Evolutionary conservation across 2,797 vertebrate species (phyloP), one percentile per base, ranked within the genome.

Genomic region (Gobionotothen gibberifrons): DNA sequence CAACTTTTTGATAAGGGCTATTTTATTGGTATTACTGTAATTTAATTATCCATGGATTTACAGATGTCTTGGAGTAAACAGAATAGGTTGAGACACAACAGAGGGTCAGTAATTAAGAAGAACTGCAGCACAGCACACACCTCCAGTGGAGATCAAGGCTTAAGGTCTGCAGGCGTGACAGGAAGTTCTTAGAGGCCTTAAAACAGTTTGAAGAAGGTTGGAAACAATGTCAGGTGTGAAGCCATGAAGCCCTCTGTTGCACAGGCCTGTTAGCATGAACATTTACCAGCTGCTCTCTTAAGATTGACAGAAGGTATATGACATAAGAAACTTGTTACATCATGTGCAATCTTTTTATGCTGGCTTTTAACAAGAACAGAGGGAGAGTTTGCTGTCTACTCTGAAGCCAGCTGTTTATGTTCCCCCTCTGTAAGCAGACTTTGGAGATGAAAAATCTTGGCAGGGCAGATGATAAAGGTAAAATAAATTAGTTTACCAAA

Each of bases 241-340:
- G 64, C 15, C 49, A 63, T 10, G 10, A 26, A 58, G 58, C 26
- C 39, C 29, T 40, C 56, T 78, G 59, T 85, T 77, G 72, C 63
- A 29, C 17, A 12, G 12, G 32, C 62, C 73, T 77, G 22, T 68
- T 60, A 53, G 71, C 64, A 42, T 42, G n/a, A 39, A 65, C 32
- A 67, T 51, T 54, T 46, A 49, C 66, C 83, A 87, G 83, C 74
- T 85, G 81, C 77, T 82, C 55, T 43, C 55, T 58, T 71, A 14
- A 63, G 44, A 22, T 53, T 66, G 49, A 65, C 76, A 82, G 61
- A 83, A 53, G 68, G 65, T 44, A 58, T 70, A 36, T 77, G 76
- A 78, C 74, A 63, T 79, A 57, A 77, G 19, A 78, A 51, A 76
- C 63, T 40, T 64, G 42, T 7, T 76, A 62, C 46, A 62, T 69